Conservation (phyloP, 2,797 vertebrate species). For the Acanthurus lineatus region DNA sequence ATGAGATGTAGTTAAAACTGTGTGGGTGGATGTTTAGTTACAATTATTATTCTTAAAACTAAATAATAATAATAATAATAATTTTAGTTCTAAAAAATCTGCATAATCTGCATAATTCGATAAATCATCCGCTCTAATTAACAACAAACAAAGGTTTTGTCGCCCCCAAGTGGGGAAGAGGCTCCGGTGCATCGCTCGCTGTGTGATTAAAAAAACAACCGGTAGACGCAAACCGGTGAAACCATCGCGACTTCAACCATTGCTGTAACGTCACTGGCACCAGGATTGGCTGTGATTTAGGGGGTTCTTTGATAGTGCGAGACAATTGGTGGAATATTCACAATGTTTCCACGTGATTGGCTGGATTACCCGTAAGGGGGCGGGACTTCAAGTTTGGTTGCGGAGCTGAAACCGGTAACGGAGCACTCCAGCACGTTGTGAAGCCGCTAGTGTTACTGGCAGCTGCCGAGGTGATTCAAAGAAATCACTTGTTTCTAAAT, state of each 20-base stretch:
- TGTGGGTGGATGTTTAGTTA: too few relatives aligned
- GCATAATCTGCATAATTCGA: background rate
- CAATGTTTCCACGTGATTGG: slow-evolving; percentile 63
- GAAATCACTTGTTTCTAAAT: slow-evolving; percentile 54
- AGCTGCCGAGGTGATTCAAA: slow-evolving; percentile 48
- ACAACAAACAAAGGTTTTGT: slow-evolving; percentile 27
- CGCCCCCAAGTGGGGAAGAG: slow-evolving; percentile 68
- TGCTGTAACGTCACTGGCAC: slow-evolving; percentile 19
- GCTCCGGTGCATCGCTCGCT: slow-evolving; percentile 4
- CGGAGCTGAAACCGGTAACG: slow-evolving; percentile 68
- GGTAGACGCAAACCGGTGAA: background rate
- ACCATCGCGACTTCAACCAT: slow-evolving; percentile 23
- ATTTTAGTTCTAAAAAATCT: too few relatives aligned
- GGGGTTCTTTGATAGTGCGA: fast-evolving
- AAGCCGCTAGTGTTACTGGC: slow-evolving; percentile 55
- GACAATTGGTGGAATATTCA: slow-evolving; percentile 51
- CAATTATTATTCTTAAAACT: too few relatives aligned
- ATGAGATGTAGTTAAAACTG: background rate
- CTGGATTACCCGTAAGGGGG: background rate
- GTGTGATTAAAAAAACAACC: fast-evolving
- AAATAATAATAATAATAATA: too few relatives aligned
- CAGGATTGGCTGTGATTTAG: slow-evolving; percentile 49
- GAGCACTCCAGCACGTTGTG: slow-evolving; percentile 75
- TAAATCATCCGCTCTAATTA: slow-evolving; percentile 9
- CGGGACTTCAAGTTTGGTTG: slow-evolving; percentile 40